A percentile compares a stretch with the other conserved stretches of the same genome.
Evolutionary conservation across 2,797 vertebrate genomes (phyloP).

Genomic region (Harpagifer antarcticus): DNA sequence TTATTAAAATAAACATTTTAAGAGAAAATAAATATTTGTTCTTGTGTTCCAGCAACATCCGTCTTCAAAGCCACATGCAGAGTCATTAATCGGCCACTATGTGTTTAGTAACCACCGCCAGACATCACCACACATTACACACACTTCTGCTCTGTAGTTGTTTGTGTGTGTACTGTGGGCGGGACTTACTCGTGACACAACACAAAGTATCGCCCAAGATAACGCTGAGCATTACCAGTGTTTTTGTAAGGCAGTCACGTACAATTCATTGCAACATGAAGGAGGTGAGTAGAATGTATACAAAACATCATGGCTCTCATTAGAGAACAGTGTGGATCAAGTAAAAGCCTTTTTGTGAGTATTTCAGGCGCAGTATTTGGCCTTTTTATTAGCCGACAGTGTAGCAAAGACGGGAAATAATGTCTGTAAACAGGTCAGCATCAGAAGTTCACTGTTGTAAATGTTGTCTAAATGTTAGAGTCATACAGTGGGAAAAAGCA

Average conservation of each 20-base stretch:
- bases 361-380: not conserved
- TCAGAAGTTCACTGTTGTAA: not conserved
- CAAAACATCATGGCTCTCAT: not conserved
- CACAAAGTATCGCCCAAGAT: slow-evolving; percentile 16
- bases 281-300: not conserved
- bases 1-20: no score
- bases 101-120: not conserved
- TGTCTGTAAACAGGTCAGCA: not conserved
- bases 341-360: not conserved
- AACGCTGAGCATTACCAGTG: slow-evolving; percentile 11
- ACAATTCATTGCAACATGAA: not conserved
- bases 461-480: slow-evolving; percentile 45
- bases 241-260: slow-evolving; percentile 18
- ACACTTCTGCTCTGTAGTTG: not conserved
- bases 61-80: not conserved
- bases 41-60: not conserved
- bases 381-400: slow-evolving; percentile 24
- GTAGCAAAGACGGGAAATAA: slow-evolving; percentile 34
- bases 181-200: slow-evolving; percentile 23
- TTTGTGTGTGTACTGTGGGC: slow-evolving; percentile 39
- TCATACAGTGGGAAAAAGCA: not conserved
- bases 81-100: not conserved
- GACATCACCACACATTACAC: not conserved
- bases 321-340: not conserved
- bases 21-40: not conserved